Evolutionary conservation across 2,113 vertebrate genomes (phyloP).

Genomic region (Catharus bicknelli): DNA sequence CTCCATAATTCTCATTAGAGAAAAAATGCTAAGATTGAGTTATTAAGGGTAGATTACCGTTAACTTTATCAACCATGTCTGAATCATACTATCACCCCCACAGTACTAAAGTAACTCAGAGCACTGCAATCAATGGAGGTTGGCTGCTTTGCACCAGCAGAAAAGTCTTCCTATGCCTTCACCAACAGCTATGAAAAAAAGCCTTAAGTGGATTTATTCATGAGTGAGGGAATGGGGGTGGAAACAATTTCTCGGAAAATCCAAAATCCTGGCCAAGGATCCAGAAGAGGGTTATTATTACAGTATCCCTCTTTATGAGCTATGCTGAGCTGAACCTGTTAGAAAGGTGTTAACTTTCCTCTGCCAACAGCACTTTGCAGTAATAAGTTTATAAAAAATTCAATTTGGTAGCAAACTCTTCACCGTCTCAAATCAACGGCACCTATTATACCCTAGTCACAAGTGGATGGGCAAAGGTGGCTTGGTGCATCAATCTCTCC

Average conservation of each 20-base stretch:
- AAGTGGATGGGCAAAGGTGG: slow-evolving; percentile 51
- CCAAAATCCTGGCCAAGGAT: slow-evolving; percentile 43
- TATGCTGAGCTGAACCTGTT: slow-evolving; percentile 35
- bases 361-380: slow-evolving; percentile 49
- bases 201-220: slow-evolving; percentile 24
- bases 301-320: neutral
- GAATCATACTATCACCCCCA: neutral
- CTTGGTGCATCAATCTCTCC: neutral
- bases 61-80: neutral
- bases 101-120: slow-evolving; percentile 4
- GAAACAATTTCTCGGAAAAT: neutral
- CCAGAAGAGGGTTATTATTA: slow-evolving; percentile 21
- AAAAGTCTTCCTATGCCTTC: slow-evolving; percentile 2
- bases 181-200: slow-evolving; percentile 8
- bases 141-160: neutral
- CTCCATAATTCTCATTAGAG: neutral
- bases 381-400: slow-evolving; percentile 62
- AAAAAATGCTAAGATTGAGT: slow-evolving; percentile 12
- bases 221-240: neutral
- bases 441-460: slow-evolving; percentile 42
- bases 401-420: slow-evolving; percentile 56
- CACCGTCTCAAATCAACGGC: slow-evolving; percentile 45
- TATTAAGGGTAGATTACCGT: neutral
- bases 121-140: neutral
- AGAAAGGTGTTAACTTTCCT: slow-evolving; percentile 57